Evolutionary conservation across 2,888 invertebrate genomes (phyloP).

Genomic region (Chrysolina oricalcia): DNA sequence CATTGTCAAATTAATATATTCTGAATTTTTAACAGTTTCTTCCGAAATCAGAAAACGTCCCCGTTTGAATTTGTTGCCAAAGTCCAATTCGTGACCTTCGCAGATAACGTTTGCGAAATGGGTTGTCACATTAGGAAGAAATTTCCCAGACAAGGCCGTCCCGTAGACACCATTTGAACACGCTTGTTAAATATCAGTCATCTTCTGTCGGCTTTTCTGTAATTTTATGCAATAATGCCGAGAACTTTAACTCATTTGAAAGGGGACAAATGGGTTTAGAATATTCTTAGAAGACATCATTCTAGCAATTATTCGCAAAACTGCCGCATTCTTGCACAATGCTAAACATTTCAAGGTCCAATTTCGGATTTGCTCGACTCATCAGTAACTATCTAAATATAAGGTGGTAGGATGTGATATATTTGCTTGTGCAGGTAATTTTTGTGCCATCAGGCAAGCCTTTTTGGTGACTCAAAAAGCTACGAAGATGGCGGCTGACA

Average conservation of each 20-base stretch:
- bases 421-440: background rate
- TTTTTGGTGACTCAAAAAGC: too few relatives aligned
- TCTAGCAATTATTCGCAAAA: conserved; percentile 43
- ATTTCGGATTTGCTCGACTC: conserved; percentile 1
- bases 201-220: conserved; percentile 40
- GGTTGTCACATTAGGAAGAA: conserved; percentile 16
- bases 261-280: conserved; percentile 47
- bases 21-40: too few relatives aligned
- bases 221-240: conserved; percentile 47
- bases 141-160: conserved; percentile 17
- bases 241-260: conserved; percentile 47
- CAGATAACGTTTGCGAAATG: conserved; percentile 12
- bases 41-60: too few relatives aligned
- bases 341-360: conserved; percentile 18
- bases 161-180: conserved; percentile 21
- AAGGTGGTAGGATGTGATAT: background rate
- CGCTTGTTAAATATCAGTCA: conserved; percentile 14
- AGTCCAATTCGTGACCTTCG: conserved; percentile 1
- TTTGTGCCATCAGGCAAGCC: background rate
- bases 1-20: too few relatives aligned
- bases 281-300: conserved; percentile 47
- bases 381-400: background rate
- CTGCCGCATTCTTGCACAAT: conserved; percentile 33
- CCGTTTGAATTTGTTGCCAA: too few relatives aligned
- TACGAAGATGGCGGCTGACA: too few relatives aligned